Base-by-base conservation (phyloP, 2,888 invertebrate genomes). In the Liopterus haemorrhoidalis region DNA sequence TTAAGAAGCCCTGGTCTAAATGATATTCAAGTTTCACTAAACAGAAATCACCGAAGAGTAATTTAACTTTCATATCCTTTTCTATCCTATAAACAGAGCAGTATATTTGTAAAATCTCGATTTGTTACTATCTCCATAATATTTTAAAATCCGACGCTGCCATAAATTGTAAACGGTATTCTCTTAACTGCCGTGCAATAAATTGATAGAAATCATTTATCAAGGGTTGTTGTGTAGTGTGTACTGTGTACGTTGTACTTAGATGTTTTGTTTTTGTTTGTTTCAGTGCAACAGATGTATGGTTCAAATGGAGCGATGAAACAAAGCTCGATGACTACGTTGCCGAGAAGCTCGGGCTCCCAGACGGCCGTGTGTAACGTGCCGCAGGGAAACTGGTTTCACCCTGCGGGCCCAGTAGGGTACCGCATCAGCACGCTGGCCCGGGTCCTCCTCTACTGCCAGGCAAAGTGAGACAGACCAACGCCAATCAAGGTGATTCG, bases 301-400 rank as follows among this genome's bases (percentile, higher is more conserved):
- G 81, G 78, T 61, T 79, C 79, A 62, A 82, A 83, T 68, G 82
- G 82, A 53, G 79, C 81, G 52, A 78, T 76, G 62, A 75, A 73
- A 59, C 71, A 70, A 72, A 71, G 62, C 68, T 72, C 71, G 66
- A 72, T 75, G 70, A 75, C 74, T 68, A 71, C 70, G 60, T 61
- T 71, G 60, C 67, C 71, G 64, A 71, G 64, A 54, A 65, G 64
- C 48, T 57, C 61, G 50, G 53, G 54, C 43, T 66, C 67, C 49
- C 67, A 66, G 54, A 68, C 66, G 65, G 53, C 71, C 67, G 74
- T 51, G 71, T 76, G 74, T 76, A 76, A 76, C 76, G 77, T 77
- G n/a, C n/a, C n/a, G 72, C 84, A 86, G 89, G 89, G 88, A 90
- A 90, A 90, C 89, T 88, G 85, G 88, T 81, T 79, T 84, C 87